Percentiles rank a stretch among this genome's conserved stretches.
phyloP scores from a whole-genome alignment of 30 jellyfish, hydroid and myxozoan species.

The Calvadosia cruxmelitensis region DNA sequence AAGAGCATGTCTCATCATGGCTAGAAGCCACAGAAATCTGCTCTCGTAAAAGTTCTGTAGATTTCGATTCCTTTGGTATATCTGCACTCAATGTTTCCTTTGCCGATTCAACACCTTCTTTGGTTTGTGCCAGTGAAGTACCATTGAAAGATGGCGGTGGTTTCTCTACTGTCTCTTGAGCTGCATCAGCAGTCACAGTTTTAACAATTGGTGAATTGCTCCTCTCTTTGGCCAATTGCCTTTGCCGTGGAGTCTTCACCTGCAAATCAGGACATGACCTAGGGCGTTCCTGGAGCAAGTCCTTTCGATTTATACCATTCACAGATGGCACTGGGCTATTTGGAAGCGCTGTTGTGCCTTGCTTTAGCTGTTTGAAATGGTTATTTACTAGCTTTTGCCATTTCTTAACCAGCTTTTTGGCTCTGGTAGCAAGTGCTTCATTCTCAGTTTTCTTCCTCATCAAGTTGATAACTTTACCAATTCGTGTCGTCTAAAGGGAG shows the following conservation, averaged over 20 bases:
- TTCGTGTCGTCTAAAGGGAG: conserved; percentile 92
- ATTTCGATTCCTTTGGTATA: neutral
- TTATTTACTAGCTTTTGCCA: conserved; percentile 77
- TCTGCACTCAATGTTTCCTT: neutral
- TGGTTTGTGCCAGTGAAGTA: neutral
- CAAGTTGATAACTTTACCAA: conserved; percentile 68
- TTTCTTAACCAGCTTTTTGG: conserved; percentile 64
- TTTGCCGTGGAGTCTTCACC: conserved; percentile 13
- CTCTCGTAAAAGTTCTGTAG: neutral
- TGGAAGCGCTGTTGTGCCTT: conserved; percentile 25
- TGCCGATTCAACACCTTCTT: neutral
- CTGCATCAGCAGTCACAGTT: neutral
- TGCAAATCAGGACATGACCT: conserved; percentile 33
- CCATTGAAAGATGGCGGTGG: neutral
- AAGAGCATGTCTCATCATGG: neutral
- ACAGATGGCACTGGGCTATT: conserved; percentile 27
- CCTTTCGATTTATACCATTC: conserved; percentile 35
- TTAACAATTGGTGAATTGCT: neutral
- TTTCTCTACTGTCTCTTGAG: neutral
- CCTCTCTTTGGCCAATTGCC: neutral
- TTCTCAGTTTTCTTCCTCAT: conserved; percentile 78
- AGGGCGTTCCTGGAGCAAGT: conserved; percentile 16
- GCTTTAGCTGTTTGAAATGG: conserved; percentile 46
- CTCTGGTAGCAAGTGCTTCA: conserved; percentile 81
- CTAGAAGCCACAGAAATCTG: neutral